Evolutionary conservation across 2,888 invertebrate genomes (phyloP), one percentile per base, ranked within the genome.

Genomic region (Lamellibrachia columna): DNA sequence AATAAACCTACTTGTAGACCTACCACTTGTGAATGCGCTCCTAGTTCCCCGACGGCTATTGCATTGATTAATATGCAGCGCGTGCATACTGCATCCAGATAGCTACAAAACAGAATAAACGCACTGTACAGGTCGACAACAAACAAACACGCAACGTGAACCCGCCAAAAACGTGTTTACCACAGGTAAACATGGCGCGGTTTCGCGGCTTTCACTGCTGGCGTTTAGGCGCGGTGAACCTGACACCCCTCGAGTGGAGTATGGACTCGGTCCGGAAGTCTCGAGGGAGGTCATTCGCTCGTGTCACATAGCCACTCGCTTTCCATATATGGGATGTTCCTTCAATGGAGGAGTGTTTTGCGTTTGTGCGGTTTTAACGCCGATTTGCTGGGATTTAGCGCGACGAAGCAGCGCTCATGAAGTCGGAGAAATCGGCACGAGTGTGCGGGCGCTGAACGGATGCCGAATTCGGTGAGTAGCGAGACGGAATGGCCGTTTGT

Each of bases 51-150:
- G 22, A 75, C 75, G n/a, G 75, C 75, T 6, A 75, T 75, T 75
- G 75, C 75, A 75, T 75, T 75, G 75, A 75, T 75, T 75, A 75
- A 75, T 75, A 75, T 75, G 75, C 75, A 75, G 75, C 75, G 75
- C 75, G 75, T 75, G 75, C 22, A 75, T 75, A 75, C 75, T 15
- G 75, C 75, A 75, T 75, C 75, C 75, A 75, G 75, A 75, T 75
- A 75, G 75, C 75, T 75, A 75, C 75, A 75, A 75, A 75, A 75
- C 75, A 75, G 75, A 75, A 75, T 75, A 75, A 75, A 75, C 75
- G 75, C 75, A 75, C 75, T 75, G 75, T 75, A 75, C 75, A 75
- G 75, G 75, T 75, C 75, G 75, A 75, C 75, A 75, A 75, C 75
- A 75, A 75, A 75, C 75, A 75, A 75, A 6, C 75, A 75, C 75